These are phyloP conservation scores for Apantesis nais DNA, from an alignment of 2,888 invertebrate genomes.

Conservation along the genomic window DNA sequence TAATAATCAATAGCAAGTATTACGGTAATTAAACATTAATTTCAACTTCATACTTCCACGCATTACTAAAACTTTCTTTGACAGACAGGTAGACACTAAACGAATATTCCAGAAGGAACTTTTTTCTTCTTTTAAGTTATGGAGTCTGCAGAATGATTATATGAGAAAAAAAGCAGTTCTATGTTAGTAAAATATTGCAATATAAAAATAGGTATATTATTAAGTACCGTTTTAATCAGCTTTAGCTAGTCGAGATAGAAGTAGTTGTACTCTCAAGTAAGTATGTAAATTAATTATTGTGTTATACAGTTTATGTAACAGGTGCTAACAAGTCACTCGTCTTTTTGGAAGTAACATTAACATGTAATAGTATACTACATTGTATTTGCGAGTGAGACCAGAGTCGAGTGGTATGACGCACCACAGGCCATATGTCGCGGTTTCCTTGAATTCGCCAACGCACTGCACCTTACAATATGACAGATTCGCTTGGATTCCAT, in stretches of 20 bases:
- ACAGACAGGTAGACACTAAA: background rate
- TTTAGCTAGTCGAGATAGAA: background rate
- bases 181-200: background rate
- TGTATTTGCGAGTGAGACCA: constrained; percentile 32
- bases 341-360: constrained; percentile 10
- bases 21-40: background rate
- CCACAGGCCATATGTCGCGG: constrained; percentile 74
- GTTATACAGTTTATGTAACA: constrained; percentile 16
- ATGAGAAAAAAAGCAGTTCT: background rate
- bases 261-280: constrained; percentile 16
- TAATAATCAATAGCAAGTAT: background rate
- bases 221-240: background rate
- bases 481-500: constrained; percentile 23
- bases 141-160: background rate
- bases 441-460: constrained; percentile 80
- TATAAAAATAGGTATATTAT: background rate
- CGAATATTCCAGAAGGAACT: background rate
- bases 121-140: background rate
- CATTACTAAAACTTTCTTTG: background rate
- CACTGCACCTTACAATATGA: constrained; percentile 48
- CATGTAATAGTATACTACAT: constrained; percentile 23
- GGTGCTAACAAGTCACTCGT: constrained; percentile 4
- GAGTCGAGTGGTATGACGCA: constrained; percentile 65
- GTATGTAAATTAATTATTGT: constrained; percentile 8
- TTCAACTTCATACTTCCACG: background rate